Evolutionary conservation across 1,140 invertebrate species (phyloP).

Genomic region (Geopemphigus sp.): DNA sequence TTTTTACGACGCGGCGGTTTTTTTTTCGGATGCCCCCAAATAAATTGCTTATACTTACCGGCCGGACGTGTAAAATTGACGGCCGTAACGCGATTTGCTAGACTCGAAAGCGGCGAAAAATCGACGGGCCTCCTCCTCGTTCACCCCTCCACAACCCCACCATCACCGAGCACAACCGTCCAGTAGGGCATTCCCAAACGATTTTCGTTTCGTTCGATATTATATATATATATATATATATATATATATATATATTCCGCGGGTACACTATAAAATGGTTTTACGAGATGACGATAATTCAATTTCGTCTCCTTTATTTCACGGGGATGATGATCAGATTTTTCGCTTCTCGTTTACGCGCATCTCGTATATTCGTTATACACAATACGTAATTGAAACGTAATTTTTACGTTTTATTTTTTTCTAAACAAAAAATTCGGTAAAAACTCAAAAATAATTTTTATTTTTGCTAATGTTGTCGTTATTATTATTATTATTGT

Average conservation of each 20-base stretch:
- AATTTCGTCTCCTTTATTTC: background rate
- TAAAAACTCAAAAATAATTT: background rate
- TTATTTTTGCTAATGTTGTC: background rate
- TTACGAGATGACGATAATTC: background rate
- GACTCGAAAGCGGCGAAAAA: background rate
- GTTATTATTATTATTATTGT: background rate
- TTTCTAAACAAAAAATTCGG: background rate
- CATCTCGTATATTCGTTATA: too few species aligned
- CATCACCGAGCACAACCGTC: too few species aligned
- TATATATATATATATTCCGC: too few species aligned
- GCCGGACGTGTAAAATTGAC: background rate
- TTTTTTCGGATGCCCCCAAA: background rate
- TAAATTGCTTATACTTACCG: constrained; percentile 5
- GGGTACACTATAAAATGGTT: background rate
- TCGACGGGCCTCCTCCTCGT: too few species aligned
- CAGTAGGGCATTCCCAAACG: too few species aligned
- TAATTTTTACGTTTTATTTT: background rate
- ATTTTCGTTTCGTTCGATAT: too few species aligned
- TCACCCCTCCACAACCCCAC: too few species aligned
- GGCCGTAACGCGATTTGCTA: background rate
- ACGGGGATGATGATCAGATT: too few species aligned
- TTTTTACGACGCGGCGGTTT: background rate
- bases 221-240: too few species aligned
- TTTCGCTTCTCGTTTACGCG: too few species aligned
- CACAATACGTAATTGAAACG: background rate